A percentile compares a stretch with the other conserved stretches of the same genome.
phyloP scores from a whole-genome alignment of 2,888 invertebrate genomes.

The Aporophyla nigra region DNA sequence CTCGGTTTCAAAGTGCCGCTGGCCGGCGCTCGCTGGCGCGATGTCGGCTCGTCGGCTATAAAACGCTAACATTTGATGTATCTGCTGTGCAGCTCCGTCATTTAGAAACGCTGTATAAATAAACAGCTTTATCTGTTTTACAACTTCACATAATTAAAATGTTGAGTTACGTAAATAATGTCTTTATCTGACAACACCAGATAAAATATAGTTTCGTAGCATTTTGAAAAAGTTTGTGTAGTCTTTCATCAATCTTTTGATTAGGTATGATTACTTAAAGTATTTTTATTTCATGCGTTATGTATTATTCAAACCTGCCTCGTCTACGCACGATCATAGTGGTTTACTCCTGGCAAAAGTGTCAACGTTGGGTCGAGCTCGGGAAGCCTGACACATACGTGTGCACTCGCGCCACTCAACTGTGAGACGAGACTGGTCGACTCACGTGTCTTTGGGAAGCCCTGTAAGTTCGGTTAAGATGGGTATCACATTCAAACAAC shows the following conservation, averaged over 20 bases:
- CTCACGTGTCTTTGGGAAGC: conserved; percentile 80
- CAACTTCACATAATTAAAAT: conserved; percentile 77
- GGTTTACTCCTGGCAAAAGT: conserved; percentile 11
- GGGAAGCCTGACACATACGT: conserved; percentile 79
- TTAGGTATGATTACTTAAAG: too few relatives aligned
- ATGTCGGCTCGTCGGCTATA: conserved; percentile 77
- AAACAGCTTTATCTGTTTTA: conserved; percentile 86
- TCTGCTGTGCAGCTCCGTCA: conserved; percentile 82
- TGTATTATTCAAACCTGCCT: not conserved
- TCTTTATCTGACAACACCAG: conserved; percentile 49
- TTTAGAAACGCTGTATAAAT: conserved; percentile 83
- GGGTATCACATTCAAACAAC: conserved; percentile 68
- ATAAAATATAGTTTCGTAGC: conserved; percentile 3
- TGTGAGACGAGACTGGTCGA: conserved; percentile 79
- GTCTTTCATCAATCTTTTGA: not conserved
- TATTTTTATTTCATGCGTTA: not conserved
- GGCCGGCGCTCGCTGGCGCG: conserved; percentile 31
- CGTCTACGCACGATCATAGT: not conserved
- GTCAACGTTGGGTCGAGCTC: conserved; percentile 16
- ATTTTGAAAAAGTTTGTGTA: not conserved
- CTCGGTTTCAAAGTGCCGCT: conserved; percentile 89
- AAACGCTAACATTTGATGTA: conserved; percentile 87
- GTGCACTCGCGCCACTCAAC: conserved; percentile 75
- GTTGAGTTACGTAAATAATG: conserved; percentile 67
- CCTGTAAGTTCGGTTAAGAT: conserved; percentile 67